Evolutionary conservation across 2,113 vertebrate genomes (phyloP).

Genomic region (Alexandromys fortis): DNA sequence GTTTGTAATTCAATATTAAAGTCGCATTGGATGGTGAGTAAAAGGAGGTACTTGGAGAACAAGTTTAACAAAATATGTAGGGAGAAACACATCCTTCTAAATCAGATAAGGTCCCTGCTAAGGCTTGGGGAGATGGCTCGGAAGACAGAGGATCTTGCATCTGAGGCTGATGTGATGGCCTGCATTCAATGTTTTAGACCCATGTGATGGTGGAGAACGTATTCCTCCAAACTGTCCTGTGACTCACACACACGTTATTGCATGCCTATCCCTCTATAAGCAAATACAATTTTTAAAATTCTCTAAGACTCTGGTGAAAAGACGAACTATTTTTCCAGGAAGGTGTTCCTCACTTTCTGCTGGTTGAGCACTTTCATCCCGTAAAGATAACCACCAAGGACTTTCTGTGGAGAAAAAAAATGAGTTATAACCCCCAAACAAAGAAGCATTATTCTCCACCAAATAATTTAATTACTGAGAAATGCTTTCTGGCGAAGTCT

Average conservation of each 20-base stretch:
- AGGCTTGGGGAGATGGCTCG: not conserved
- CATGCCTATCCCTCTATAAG: not conserved
- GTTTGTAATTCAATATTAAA: not conserved
- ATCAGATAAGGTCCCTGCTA: not conserved
- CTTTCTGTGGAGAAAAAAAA: not conserved
- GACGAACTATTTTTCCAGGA: not conserved
- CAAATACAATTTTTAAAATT: not conserved
- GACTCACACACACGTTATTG: not conserved
- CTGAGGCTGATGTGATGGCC: not conserved
- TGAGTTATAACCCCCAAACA: not conserved
- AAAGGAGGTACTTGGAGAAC: not conserved
- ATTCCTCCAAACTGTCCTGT: not conserved
- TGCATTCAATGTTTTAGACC: not conserved
- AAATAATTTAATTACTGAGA: conserved; percentile 71
- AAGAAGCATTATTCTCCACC: conserved; percentile 42
- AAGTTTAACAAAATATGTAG: conserved; percentile 6
- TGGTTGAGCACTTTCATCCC: not conserved
- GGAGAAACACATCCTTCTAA: not conserved
- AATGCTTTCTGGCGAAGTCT: conserved; percentile 55
- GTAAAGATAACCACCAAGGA: not conserved
- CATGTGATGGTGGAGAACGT: not conserved
- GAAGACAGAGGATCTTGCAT: not conserved
- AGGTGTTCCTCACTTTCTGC: not conserved
- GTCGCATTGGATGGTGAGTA: not conserved
- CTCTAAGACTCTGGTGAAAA: not conserved